A percentile compares a stretch with the other conserved stretches of the same genome.
Evolutionary conservation across 1,140 invertebrate genomes (phyloP).

Genomic region (Riptortus pedestris): DNA sequence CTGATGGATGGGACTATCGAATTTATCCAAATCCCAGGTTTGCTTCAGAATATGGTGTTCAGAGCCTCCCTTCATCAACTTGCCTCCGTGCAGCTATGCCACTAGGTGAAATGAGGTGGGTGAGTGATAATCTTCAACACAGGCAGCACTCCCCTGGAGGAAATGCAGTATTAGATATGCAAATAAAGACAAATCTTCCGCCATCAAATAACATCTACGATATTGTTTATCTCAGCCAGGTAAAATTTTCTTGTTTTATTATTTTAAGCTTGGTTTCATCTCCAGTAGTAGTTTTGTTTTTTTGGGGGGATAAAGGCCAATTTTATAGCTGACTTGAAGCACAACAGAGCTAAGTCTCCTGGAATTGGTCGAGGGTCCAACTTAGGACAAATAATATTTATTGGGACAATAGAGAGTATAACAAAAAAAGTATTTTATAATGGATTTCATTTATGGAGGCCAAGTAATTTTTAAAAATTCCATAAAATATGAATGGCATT

Average conservation of each 20-base stretch:
- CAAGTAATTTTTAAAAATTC: too few species aligned
- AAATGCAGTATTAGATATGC: conserved; percentile 44
- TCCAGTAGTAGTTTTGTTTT: too few species aligned
- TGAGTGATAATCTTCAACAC: conserved; percentile 53
- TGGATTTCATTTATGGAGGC: too few species aligned
- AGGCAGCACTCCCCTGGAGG: conserved; percentile 75
- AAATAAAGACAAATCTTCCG: conserved; percentile 27
- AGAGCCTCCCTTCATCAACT: conserved; percentile 66
- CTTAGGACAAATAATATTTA: too few species aligned
- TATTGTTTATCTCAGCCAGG: conserved; percentile 65
- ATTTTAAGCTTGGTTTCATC: too few species aligned
- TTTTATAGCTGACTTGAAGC: too few species aligned
- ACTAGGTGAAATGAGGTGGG: conserved; percentile 48
- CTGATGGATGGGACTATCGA: conserved; percentile 66
- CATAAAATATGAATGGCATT: too few species aligned
- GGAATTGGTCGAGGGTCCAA: too few species aligned
- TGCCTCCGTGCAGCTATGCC: conserved; percentile 48
- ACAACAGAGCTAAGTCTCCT: too few species aligned
- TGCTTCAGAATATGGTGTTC: conserved; percentile 90
- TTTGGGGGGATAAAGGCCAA: too few species aligned
- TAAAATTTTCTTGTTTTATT: conserved; percentile 35
- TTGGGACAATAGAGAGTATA: too few species aligned
- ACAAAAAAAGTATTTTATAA: too few species aligned
- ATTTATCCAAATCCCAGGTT: conserved; percentile 75
- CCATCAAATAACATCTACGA: conserved; percentile 38